Base-by-base conservation (phyloP, 2,888 invertebrate genomes). In the Leucophora obtusa region DNA sequence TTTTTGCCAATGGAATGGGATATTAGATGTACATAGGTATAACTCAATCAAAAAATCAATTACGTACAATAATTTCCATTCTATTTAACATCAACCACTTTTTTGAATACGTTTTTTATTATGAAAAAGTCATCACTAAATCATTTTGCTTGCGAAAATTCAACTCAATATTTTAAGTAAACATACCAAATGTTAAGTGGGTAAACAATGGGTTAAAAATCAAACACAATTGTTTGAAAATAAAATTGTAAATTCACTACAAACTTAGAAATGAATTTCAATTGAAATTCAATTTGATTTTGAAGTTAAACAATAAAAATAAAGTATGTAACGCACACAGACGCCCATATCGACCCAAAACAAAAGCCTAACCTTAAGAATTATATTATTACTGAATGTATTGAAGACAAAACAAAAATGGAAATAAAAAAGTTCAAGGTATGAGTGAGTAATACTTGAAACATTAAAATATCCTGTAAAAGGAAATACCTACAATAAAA, bases 161-260 rank as follows among this genome's bases (percentile, higher is more conserved):
- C 60, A 74, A 35, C 70, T 76, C 60, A 79, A 80, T 82, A 80
- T 82, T 79, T 84, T 78, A 75, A 71, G 82, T 79, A 84, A 83
- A 82, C 82, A 84, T 82, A 59, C 72, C 76, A 68, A 84, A 80
- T 74, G 72, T 75, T 71, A 77, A 84, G 84, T 80, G 82, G 71
- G 83, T 72, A 84, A 84, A 84, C 82, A 84, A 84, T 82, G 82
- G 83, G 83, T 83, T 83, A 86, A 82, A 83, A 78, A 76, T 73
- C 69, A 74, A 77, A 77, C 70, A 73, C 77, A 53, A n/a, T 70
- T 81, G 56, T 73, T 73, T 72, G 68, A 66, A 75, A 75, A 63
- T 71, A 63, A 80, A 75, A 68, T 68, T 72, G 62, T 66, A 70
- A 77, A 70, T 66, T 73, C 65, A 74, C 66, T 59, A 58, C 33